Percentiles rank a stretch among this genome's conserved stretches.
phyloP scores from a whole-genome alignment of 2,113 vertebrate species.

The Crotalus tigris region DNA sequence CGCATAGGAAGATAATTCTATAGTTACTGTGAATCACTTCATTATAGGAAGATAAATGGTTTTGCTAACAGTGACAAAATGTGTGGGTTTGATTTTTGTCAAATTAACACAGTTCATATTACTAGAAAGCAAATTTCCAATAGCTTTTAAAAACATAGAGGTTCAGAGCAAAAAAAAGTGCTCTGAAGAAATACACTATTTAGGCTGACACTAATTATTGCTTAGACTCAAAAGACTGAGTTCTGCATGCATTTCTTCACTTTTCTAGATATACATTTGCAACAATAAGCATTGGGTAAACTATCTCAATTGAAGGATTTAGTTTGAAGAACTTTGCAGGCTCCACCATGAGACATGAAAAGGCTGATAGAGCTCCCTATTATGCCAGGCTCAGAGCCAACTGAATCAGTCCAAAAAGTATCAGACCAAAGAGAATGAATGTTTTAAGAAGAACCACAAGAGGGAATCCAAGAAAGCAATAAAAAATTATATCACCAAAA shows the following conservation, averaged over 20 bases:
- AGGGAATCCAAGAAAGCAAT: not conserved
- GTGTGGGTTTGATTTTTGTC: not conserved
- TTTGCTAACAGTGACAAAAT: not conserved
- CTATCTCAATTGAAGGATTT: not conserved
- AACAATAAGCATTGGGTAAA: not conserved
- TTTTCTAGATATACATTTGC: not conserved
- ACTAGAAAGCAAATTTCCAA: not conserved
- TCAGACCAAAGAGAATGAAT: not conserved
- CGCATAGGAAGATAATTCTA: not conserved
- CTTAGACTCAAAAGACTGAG: not conserved
- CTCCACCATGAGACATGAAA: not conserved
- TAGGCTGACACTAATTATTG: not conserved
- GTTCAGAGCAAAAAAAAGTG: not conserved
- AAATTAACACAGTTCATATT: not conserved
- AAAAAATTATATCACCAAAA: not conserved
- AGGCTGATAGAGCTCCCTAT: not conserved
- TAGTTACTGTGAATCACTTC: not conserved
- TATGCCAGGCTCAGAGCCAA: not conserved
- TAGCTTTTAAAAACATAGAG: not conserved
- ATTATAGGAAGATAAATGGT: not conserved
- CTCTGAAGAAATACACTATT: not conserved
- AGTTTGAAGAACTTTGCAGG: not conserved
- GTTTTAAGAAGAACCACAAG: not conserved
- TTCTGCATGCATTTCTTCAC: not conserved
- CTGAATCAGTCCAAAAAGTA: not conserved